Conservation (phyloP, 1,140 invertebrate genomes). For the Pseudomyrmex pallidus region DNA sequence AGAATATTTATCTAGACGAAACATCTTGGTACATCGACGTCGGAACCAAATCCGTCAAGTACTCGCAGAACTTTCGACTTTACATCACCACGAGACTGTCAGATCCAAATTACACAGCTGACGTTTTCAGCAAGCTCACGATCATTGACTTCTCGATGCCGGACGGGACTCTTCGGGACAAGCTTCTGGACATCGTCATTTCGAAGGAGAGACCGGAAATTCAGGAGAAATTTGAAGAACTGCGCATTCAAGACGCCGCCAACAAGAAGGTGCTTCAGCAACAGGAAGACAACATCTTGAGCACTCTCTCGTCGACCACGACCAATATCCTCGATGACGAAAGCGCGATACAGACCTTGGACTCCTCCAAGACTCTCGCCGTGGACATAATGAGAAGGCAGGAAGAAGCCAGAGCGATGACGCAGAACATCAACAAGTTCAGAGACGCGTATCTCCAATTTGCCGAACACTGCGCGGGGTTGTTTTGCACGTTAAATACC, state of each 20-base stretch:
- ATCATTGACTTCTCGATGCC: conserved; percentile 90
- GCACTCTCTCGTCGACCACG: conserved; percentile 87
- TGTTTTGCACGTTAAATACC: conserved; percentile 89
- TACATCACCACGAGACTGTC: conserved; percentile 77
- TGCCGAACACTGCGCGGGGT: conserved; percentile 87
- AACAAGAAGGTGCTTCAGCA: conserved; percentile 88
- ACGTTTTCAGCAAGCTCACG: conserved; percentile 88
- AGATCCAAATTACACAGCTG: conserved; percentile 87
- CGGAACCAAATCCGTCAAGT: conserved; percentile 86
- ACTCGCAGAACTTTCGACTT: conserved; percentile 78
- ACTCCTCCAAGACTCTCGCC: conserved; percentile 88
- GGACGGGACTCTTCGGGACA: conserved; percentile 88
- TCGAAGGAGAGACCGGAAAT: conserved; percentile 89
- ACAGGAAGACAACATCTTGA: conserved; percentile 90
- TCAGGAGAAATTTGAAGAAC: conserved; percentile 88
- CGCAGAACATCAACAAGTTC: conserved; percentile 85
- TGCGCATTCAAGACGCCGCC: conserved; percentile 87
- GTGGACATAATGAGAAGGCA: conserved; percentile 87
- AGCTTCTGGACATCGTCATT: conserved; percentile 89
- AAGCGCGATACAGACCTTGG: conserved; percentile 88
- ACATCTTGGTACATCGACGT: conserved; percentile 86
- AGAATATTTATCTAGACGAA: conserved; percentile 87
- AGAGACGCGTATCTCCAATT: conserved; percentile 88
- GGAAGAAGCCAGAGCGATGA: conserved; percentile 82
- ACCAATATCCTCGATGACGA: conserved; percentile 92